Conservation (phyloP, 2,888 invertebrate species). For the Drosophila putrida region DNA sequence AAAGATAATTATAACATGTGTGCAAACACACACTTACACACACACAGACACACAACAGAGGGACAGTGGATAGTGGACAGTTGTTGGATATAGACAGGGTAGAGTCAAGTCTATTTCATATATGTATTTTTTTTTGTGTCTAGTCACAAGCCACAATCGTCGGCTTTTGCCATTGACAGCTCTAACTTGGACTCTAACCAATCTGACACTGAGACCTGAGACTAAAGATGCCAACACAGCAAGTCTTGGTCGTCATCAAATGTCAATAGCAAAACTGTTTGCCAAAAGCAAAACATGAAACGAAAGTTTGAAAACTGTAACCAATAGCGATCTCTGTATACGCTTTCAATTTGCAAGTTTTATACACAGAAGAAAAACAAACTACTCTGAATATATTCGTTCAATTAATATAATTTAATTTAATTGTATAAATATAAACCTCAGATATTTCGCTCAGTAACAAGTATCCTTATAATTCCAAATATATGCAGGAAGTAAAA, state of each 20-base stretch:
- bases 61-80: constrained; percentile 19
- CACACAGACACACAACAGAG: constrained; percentile 18
- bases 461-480: too few species aligned
- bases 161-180: constrained; percentile 68
- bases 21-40: constrained; percentile 35
- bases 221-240: constrained; percentile 66
- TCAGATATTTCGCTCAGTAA: too few species aligned
- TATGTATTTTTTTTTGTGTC: constrained; percentile 28
- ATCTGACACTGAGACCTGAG: constrained; percentile 21
- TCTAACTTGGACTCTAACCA: constrained; percentile 35
- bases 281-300: constrained; percentile 46
- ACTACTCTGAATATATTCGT: too few species aligned
- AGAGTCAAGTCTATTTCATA: not conserved
- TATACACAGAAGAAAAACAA: not conserved
- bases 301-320: constrained; percentile 1
- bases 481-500: too few species aligned
- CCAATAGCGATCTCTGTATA: not conserved
- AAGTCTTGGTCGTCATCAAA: constrained; percentile 47
- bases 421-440: too few species aligned
- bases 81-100: not conserved
- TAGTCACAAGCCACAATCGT: constrained; percentile 32
- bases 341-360: not conserved
- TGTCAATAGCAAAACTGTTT: constrained; percentile 52
- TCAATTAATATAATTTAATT: too few species aligned
- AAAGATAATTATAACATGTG: constrained; percentile 76